Conservation (phyloP, 2,888 invertebrate genomes). For the Tromatobia lineatoria region DNA sequence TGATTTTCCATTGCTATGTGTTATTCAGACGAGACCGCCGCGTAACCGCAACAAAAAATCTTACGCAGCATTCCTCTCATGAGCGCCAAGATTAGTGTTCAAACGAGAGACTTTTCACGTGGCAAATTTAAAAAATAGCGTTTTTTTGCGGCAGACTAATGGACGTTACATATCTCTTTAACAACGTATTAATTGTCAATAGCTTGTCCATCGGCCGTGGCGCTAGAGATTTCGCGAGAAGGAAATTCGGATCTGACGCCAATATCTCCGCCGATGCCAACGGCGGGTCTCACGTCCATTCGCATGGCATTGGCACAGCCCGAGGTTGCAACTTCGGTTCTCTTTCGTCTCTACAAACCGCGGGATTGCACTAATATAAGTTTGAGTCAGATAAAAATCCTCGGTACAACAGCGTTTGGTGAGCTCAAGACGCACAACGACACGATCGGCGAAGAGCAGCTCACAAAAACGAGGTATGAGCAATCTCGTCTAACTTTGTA, state of each 20-base stretch:
- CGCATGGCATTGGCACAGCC: constrained; percentile 93
- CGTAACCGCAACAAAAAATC: too few species aligned
- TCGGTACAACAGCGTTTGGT: constrained; percentile 95
- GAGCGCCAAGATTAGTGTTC: too few species aligned
- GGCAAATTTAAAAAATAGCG: too few species aligned
- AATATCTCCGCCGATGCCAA: constrained; percentile 94
- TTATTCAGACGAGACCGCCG: too few species aligned
- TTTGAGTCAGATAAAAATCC: constrained; percentile 93
- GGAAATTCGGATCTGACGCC: constrained; percentile 92
- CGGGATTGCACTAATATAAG: constrained; percentile 96
- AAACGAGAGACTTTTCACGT: too few species aligned
- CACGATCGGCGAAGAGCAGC: constrained; percentile 86
- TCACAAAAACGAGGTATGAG: constrained; percentile 86
- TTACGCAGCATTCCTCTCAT: too few species aligned
- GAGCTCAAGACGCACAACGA: constrained; percentile 84
- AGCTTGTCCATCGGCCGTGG: constrained; percentile 96
- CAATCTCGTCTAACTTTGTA: background rate
- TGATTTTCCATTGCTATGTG: too few species aligned
- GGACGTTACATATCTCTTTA: too few species aligned
- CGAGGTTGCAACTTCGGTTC: constrained; percentile 94
- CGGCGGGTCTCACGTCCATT: constrained; percentile 95
- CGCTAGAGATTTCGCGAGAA: constrained; percentile 94
- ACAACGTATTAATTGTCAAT: background rate
- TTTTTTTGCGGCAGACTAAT: too few species aligned
- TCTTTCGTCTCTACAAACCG: constrained; percentile 93